A percentile compares a stretch with the other conserved stretches of the same genome.
phyloP scores from a whole-genome alignment of 1,140 invertebrate species.

The Oedothorax gibbosus region DNA sequence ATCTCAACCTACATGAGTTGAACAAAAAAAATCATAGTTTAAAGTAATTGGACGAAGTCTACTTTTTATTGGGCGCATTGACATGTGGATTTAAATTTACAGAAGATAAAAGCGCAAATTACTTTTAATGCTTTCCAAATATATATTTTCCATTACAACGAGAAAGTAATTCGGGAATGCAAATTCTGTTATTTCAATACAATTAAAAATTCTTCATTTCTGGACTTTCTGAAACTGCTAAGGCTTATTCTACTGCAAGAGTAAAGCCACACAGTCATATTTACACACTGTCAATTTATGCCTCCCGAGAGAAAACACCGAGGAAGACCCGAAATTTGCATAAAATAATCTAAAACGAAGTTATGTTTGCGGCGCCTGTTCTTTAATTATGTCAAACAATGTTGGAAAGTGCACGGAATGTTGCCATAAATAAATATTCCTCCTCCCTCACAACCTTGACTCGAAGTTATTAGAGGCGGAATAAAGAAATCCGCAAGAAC shows the following conservation, averaged over 20 bases:
- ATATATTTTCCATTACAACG: too few relatives aligned
- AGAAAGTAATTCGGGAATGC: too few relatives aligned
- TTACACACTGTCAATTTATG: neutral
- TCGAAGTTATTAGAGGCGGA: neutral
- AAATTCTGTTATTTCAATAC: neutral
- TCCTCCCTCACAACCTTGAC: neutral
- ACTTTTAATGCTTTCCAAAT: too few relatives aligned
- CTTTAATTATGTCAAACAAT: constrained; percentile 49
- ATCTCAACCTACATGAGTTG: too few relatives aligned
- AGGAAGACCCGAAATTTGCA: constrained; percentile 15
- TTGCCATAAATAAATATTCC: constrained; percentile 44
- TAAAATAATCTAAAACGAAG: constrained; percentile 33
- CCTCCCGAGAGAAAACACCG: constrained; percentile 1
- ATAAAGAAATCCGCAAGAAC: neutral
- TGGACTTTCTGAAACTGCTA: neutral
- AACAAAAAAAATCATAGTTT: too few relatives aligned
- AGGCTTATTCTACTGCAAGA: neutral
- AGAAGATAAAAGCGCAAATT: too few relatives aligned
- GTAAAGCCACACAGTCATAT: neutral
- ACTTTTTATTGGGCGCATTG: too few relatives aligned
- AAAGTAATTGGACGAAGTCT: too few relatives aligned
- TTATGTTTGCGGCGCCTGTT: constrained; percentile 24
- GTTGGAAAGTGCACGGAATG: constrained; percentile 23
- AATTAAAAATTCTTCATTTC: neutral
- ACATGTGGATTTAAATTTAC: too few relatives aligned